phyloP scores from a whole-genome alignment of 2,797 vertebrate genomes.

The Macropus fuliginosus region DNA sequence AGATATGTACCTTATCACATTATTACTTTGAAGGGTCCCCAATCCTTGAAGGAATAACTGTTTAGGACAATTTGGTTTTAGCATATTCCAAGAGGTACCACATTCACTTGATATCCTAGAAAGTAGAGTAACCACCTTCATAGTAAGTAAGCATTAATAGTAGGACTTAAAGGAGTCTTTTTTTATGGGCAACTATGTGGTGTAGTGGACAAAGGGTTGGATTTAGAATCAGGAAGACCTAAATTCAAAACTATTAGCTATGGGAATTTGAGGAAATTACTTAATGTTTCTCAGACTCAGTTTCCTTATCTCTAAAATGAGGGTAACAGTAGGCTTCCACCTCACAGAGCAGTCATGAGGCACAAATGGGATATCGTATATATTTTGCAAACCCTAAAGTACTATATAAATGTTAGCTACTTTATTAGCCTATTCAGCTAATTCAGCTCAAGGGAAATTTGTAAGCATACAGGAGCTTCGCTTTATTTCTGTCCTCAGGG shows the following conservation, averaged over 20 bases:
- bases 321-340: neutral
- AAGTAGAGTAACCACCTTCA: neutral
- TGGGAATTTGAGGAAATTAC: neutral
- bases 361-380: neutral
- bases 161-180: neutral
- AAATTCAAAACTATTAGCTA: neutral
- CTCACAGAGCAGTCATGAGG: neutral
- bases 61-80: neutral
- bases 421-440: neutral
- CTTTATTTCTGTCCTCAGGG: neutral
- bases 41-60: neutral
- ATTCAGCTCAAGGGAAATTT: neutral
- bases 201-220: neutral
- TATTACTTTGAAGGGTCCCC: neutral
- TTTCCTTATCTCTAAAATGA: neutral
- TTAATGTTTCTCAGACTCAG: neutral
- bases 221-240: conserved; percentile 12
- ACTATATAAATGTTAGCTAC: neutral
- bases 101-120: neutral
- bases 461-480: neutral
- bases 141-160: neutral
- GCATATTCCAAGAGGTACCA: neutral
- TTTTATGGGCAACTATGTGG: neutral
- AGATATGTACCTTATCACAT: neutral
- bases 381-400: neutral